Base-by-base conservation (phyloP, 37 sponge, comb jelly and placozoan species). In the Dysidea cf. avara region DNA sequence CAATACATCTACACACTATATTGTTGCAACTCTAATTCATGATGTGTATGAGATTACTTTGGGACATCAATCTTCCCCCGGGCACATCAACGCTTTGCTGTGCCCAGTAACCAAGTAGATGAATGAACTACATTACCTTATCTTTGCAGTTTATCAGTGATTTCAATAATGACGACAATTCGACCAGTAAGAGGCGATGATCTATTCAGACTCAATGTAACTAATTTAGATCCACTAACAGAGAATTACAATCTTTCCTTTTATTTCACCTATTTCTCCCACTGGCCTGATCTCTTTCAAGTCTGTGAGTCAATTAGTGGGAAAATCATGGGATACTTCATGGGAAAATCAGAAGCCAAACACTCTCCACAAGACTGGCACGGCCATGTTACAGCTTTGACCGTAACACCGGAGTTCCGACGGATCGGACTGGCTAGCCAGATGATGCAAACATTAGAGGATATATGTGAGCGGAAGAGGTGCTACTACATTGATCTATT, bases 321-420 rank as follows among this genome's bases (percentile, higher is more conserved):
- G 0, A 82, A 88, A 38, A 85, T 97, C 34, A 94, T 97, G 89
- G 99, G 99, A 4, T 97, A 97, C 82, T 83, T 91, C 63, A 91
- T 92, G 86, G 92, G 92, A 36, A 94, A 94, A 68, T 81, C 81
- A 0, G 92, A 91, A 54, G 79, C 80, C 9, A 64, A 86, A 18
- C 72, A 81, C 70, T 67, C 77, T 28, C 77, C 86, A 6, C 25
- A 22, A 7, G 93, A 92, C 66, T 97, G 99, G 99, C 99, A 97
- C 51, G 99, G 99, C 69, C 99, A 97, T 58, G 95, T 97, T 69
- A 97, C 99, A 22, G 95, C 99, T 12, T 71, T 97, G 14, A 93
- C 92, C 6, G 95, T 97, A 11, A 80, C 84, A 25, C 74, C 84
- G 5, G 87, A 94, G 60, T 94, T 65, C 68, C 80, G 99, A 14